These are phyloP conservation scores for Celastrina argiolus DNA, from an alignment of 2,888 invertebrate genomes.

Conservation along the genomic window DNA sequence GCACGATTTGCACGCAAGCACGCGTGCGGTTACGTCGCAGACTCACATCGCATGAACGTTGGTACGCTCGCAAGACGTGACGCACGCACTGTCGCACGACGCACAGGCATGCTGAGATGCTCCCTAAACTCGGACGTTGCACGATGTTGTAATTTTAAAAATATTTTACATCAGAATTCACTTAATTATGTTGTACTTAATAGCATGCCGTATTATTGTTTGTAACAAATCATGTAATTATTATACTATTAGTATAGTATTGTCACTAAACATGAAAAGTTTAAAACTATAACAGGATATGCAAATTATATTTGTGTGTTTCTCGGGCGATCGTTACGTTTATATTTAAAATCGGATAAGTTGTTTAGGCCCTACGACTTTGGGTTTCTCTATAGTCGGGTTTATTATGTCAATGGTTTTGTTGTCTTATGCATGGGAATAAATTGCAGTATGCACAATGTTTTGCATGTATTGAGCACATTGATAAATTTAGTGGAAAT, in stretches of 20 bases:
- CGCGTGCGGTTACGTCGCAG: too few relatives aligned
- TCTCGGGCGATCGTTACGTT: too few relatives aligned
- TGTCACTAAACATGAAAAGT: too few relatives aligned
- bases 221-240: background rate
- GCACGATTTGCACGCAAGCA: too few relatives aligned
- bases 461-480: background rate
- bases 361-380: too few relatives aligned
- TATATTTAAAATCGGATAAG: too few relatives aligned
- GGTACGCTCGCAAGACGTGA: background rate
- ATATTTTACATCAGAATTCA: background rate
- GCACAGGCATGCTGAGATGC: background rate
- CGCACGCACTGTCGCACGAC: background rate
- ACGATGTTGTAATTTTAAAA: background rate
- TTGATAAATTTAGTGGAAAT: background rate
- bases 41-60: too few relatives aligned
- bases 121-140: background rate
- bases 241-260: too few relatives aligned
- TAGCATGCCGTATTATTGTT: background rate
- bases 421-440: background rate
- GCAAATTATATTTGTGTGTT: too few relatives aligned
- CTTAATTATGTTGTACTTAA: background rate
- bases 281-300: too few relatives aligned
- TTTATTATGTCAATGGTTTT: background rate
- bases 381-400: too few relatives aligned
- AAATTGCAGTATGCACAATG: background rate